Percentiles rank a stretch among this genome's conserved stretches.
phyloP scores from a whole-genome alignment of 2,797 vertebrate species.

The Lerista edwardsae region DNA sequence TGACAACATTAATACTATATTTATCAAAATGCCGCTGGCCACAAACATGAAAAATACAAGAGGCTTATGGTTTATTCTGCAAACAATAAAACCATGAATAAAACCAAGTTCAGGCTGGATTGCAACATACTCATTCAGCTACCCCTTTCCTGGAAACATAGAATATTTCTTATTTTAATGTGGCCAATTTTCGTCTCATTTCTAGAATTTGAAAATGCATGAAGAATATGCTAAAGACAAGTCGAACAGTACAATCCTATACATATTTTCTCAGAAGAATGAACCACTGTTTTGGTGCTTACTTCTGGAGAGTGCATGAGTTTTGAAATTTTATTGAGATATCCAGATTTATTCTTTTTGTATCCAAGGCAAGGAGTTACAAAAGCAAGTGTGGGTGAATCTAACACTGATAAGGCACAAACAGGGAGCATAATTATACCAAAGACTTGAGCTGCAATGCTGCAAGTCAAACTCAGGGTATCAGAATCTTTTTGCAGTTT shows the following conservation, averaged over 20 bases:
- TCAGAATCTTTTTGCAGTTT: not conserved
- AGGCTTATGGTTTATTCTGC: too few species aligned
- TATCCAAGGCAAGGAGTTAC: not conserved
- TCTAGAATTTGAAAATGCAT: not conserved
- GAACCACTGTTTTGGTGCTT: too few species aligned
- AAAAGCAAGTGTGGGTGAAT: not conserved
- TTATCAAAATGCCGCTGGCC: not conserved
- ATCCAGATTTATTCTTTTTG: not conserved
- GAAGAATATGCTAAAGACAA: not conserved
- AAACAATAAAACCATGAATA: not conserved
- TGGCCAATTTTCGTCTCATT: not conserved
- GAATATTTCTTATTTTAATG: not conserved
- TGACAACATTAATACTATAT: conserved; percentile 39
- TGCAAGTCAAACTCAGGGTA: not conserved
- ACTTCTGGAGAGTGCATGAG: not conserved
- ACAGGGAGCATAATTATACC: not conserved
- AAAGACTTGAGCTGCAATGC: not conserved
- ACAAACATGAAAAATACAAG: not conserved
- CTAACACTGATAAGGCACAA: not conserved
- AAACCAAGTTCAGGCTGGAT: not conserved
- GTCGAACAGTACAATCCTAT: too few species aligned
- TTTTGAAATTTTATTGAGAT: not conserved
- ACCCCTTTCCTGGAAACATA: not conserved
- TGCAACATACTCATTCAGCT: not conserved
- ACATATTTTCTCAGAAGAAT: too few species aligned